phyloP scores from a whole-genome alignment of 2,113 vertebrate species.

The Grammomys dolichurus region DNA sequence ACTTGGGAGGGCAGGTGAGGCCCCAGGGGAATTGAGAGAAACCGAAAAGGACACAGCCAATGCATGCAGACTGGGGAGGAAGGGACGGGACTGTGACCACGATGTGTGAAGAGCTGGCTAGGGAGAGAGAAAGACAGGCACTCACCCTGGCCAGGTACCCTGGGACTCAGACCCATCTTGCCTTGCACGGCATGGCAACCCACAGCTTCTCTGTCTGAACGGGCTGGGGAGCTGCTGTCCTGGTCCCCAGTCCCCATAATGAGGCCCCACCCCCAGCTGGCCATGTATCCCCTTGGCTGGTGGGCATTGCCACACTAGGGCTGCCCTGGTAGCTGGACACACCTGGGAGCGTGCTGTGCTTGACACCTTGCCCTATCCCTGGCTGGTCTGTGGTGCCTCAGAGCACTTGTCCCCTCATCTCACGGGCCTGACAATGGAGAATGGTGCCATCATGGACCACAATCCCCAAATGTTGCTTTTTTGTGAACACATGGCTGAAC shows the following conservation, averaged over 20 bases:
- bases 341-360: neutral
- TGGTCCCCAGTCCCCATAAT: neutral
- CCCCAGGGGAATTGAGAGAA: neutral
- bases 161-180: neutral
- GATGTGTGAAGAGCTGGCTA: neutral
- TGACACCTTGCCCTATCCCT: neutral
- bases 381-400: neutral
- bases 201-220: neutral
- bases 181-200: neutral
- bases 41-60: neutral
- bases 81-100: no score
- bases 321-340: neutral
- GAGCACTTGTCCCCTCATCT: conserved; percentile 86
- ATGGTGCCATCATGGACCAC: conserved; percentile 74
- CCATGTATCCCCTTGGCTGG: neutral
- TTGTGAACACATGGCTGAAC: conserved; percentile 86
- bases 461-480: conserved; percentile 86
- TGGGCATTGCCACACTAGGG: neutral
- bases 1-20: neutral
- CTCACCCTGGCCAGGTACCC: neutral
- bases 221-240: neutral
- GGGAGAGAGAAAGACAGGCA: no score
- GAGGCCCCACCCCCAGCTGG: neutral
- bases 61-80: neutral
- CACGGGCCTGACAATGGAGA: conserved; percentile 83